Evolutionary conservation across 92 coral and sea anemone species (phyloP).

Genomic region (Epizoanthus illoricatus): DNA sequence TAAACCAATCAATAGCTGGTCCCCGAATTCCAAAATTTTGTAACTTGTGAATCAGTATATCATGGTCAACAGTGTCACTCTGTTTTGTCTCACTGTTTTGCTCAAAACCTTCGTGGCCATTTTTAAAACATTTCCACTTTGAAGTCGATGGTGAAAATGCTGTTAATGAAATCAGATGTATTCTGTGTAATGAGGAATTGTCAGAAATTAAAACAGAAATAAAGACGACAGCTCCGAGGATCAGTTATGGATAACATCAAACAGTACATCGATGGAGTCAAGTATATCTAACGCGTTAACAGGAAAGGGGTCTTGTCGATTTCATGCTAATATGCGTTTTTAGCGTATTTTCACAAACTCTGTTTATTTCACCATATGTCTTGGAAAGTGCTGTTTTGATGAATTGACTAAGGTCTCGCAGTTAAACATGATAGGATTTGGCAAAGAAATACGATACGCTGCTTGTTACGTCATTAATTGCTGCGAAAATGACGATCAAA

Average conservation of each 20-base stretch:
- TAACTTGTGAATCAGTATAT: conserved; percentile 11
- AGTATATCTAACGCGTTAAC: too few relatives aligned
- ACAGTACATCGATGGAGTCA: background rate
- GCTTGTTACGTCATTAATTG: too few relatives aligned
- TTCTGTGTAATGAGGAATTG: background rate
- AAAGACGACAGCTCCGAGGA: background rate
- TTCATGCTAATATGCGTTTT: too few relatives aligned
- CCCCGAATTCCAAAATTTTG: conserved; percentile 18
- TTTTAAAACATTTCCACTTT: background rate
- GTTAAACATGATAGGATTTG: too few relatives aligned
- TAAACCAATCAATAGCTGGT: conserved; percentile 12
- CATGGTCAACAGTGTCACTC: conserved; percentile 13
- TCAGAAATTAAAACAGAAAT: background rate
- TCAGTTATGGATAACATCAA: background rate
- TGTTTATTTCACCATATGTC: too few relatives aligned
- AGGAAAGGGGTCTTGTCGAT: too few relatives aligned
- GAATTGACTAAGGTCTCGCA: too few relatives aligned
- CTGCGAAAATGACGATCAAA: too few relatives aligned
- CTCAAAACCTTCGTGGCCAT: background rate
- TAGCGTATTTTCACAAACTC: too few relatives aligned
- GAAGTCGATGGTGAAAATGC: background rate
- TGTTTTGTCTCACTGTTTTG: background rate
- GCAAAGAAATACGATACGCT: too few relatives aligned
- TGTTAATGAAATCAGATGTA: background rate
- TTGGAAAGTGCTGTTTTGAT: too few relatives aligned